These are phyloP conservation scores for Caenorhabditis briggsae DNA, from an alignment of 1,140 invertebrate species.

Conservation along the genomic window DNA sequence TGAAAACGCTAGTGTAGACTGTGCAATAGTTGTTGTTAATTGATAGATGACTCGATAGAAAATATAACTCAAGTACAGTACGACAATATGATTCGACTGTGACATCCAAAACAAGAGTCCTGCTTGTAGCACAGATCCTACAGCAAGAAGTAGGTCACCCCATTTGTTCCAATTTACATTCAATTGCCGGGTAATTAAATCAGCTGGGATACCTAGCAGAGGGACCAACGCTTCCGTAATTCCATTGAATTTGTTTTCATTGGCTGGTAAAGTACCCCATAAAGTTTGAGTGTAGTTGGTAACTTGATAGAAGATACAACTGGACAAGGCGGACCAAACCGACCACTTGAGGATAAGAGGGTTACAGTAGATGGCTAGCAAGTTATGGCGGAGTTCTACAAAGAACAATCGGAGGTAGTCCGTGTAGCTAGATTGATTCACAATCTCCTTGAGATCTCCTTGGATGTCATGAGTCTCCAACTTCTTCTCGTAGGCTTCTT, in stretches of 20 bases:
- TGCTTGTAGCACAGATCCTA: constrained; percentile 83
- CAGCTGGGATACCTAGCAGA: constrained; percentile 79
- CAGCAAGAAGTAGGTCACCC: constrained; percentile 81
- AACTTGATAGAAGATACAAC: constrained; percentile 78
- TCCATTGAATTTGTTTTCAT: constrained; percentile 83
- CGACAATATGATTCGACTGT: constrained; percentile 81
- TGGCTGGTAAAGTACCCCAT: constrained; percentile 81
- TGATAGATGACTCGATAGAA: constrained; percentile 86
- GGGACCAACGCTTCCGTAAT: constrained; percentile 86
- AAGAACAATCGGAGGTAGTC: constrained; percentile 12
- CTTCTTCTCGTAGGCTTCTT: constrained; percentile 57
- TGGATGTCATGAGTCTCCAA: constrained; percentile 18
- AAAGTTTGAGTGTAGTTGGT: constrained; percentile 86
- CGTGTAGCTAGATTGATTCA: constrained; percentile 25
- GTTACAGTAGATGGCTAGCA: constrained; percentile 84
- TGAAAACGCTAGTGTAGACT: constrained; percentile 90
- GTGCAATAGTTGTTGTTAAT: constrained; percentile 87
- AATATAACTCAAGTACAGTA: constrained; percentile 85
- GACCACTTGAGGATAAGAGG: constrained; percentile 87
- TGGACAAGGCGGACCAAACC: constrained; percentile 83
- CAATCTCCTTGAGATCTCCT: constrained; percentile 39
- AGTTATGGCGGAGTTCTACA: constrained; percentile 68
- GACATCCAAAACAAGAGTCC: constrained; percentile 80
- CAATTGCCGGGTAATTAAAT: constrained; percentile 79
- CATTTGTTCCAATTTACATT: constrained; percentile 81